Evolutionary conservation across 2,888 invertebrate species (phyloP), one percentile per base, ranked within the genome.

Genomic region (Trachelus stipa): DNA sequence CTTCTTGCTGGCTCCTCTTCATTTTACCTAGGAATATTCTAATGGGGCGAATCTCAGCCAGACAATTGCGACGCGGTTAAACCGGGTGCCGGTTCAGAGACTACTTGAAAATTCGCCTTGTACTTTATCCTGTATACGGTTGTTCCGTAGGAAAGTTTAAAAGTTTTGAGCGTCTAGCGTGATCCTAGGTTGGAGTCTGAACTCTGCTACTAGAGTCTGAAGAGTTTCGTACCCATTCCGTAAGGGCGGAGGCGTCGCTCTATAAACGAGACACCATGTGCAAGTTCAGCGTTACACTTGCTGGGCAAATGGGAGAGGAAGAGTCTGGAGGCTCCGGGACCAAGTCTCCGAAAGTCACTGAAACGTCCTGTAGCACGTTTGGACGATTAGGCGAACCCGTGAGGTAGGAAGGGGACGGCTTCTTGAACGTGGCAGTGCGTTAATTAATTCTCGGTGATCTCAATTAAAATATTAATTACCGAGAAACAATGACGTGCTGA

Each of bases 391-490:
- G 33, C 71, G 3, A 71, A 71, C 71, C 71, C 31, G 33, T 31
- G 71, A 12, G 9, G 71, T 15, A 78, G 79, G 77, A 80, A 81
- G 81, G 81, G 80, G 71, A 71, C 1, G 71, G 12, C 12, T 71
- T 71, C 85, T 85, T 84, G 83, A 86, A 88, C 86, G 86, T 83
- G 79, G 84, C 84, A 85, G 83, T 83, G 87, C 85, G 85, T 90
- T 90, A 90, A 91, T 91, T 90, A 90, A 90, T 90, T 89, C 87
- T 79, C 84, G 84, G 87, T 87, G 86, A 89, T 90, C 89, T 87
- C 87, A 88, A 90, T 91, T 90, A 90, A 90, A 91, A 90, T 91
- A 91, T 91, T 91, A 90, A 91, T 90, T 88, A 86, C 84, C 84
- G 78, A 79, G 84, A 84, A 85, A 90, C 90, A 88, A 89, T 89